phyloP scores from a whole-genome alignment of 2,888 invertebrate genomes.

The Epinotia demarniana region DNA sequence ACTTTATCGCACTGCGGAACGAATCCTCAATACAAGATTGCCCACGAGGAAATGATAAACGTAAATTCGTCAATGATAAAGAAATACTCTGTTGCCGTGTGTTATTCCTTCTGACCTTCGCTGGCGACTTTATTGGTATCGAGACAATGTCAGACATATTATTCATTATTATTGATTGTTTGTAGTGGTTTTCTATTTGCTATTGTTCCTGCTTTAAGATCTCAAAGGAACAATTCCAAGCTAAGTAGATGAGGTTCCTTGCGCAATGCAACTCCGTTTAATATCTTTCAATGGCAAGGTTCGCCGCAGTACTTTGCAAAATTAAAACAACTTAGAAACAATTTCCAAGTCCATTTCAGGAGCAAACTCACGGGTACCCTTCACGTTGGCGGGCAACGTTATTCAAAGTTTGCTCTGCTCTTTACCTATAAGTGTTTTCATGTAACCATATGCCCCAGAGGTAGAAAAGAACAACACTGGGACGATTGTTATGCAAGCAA shows the following conservation, averaged over 20 bases:
- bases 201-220: neutral
- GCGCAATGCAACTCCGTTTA: neutral
- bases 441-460: conserved; percentile 54
- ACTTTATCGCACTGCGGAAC: conserved; percentile 30
- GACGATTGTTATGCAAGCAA: conserved; percentile 56
- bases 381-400: conserved; percentile 37
- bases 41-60: conserved; percentile 26
- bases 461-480: conserved; percentile 52
- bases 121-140: conserved; percentile 44
- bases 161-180: conserved; percentile 27
- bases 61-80: conserved; percentile 47
- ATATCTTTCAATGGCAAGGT: neutral
- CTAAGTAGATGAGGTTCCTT: neutral
- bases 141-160: conserved; percentile 32
- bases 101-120: conserved; percentile 53
- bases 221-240: neutral
- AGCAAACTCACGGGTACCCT: conserved; percentile 21
- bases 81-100: conserved; percentile 52
- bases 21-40: conserved; percentile 33
- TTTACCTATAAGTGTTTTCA: conserved; percentile 45
- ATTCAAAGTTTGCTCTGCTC: conserved; percentile 40
- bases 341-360: conserved; percentile 8
- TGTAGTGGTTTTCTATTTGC: conserved; percentile 16
- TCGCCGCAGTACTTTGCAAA: neutral
- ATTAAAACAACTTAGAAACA: conserved; percentile 6